Evolutionary conservation across 2,888 invertebrate genomes (phyloP), one percentile per base, ranked within the genome.

Genomic region (Drosophila macrothrix): DNA sequence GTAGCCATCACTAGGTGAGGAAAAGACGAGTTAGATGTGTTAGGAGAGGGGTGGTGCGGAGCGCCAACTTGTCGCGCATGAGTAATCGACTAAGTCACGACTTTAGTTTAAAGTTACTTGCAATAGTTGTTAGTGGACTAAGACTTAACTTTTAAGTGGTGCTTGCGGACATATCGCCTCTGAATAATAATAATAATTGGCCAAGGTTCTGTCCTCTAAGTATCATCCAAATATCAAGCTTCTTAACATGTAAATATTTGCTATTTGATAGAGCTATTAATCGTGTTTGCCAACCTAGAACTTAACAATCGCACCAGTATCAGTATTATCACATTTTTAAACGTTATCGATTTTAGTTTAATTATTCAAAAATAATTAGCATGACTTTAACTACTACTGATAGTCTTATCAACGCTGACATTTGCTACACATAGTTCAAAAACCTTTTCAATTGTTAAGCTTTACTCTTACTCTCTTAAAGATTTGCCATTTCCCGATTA

Each of bases 81-180:
- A 89, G 76, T 84, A 80, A 82, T 78, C 88, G 73, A 66, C 83
- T 73, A 55, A 87, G 90, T 87, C 84, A 85, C 90, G 84, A 87
- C 69, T 81, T 79, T 62, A 28, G 50, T 67, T 49, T 28, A 22
- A 7, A 22, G 29, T 35, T 25, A 46, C 22, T 46, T 53, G 54
- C 12, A 9, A 31, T 4, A 25, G 19, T 31, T 41, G 31, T 29
- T 50, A 25, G 19, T 22, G 35, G 35, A 37, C 33, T 25, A 19
- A 10, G 16, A 10, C 49, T 29, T 10, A 37, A 39, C 10, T 29
- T 12, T 39, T 9, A 55, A n/a, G 10, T 33, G 22, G 14, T 46
- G 33, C 10, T 28, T 16, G 61, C 19, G 2, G 14, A 25, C 25
- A 65, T 41, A 65, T 29, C 65, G 16, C 9, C 25, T 9, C 29